Base-by-base conservation (phyloP, 1,140 invertebrate genomes). In the Ephestia elutella region DNA sequence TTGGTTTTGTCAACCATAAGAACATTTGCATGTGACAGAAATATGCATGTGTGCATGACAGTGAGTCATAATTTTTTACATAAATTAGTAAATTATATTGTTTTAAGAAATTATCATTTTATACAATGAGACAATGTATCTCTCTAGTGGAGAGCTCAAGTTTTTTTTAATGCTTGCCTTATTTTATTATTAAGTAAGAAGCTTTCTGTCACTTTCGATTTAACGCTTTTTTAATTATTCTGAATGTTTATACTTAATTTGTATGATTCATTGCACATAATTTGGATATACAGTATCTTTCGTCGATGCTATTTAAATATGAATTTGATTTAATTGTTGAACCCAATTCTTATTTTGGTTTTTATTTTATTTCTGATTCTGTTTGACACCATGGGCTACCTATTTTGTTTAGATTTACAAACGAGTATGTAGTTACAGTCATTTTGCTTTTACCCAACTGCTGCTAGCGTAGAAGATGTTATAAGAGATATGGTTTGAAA, bases 111-210 rank as follows among this genome's bases (percentile, higher is more conserved):
- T 66, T 77, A 53, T 73, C 8, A 7, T 1, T 32, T 32, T 73
- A 66, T 73, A 68, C 73, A 65, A 72, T 73, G 60, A 78, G 56
- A 73, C 63, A 71, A n/a, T 70, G 38, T 81, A 78, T 73, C 86
- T 88, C 82, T 84, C 82, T 82, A 75, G 86, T 88, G 86, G 86
- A 88, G 86, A 87, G 86, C 86, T 88, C 86, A 78, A 84, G 86
- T 80, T 62, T 61, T 60, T 64, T 62, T 65, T 66, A 67, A 25
- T 3, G 48, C 30, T 44, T 62, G 64, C 67, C 73, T 72, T 72
- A 71, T 73, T 80, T 81, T 73, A 63, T 67, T 73, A 61, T 25
- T 53, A 13, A 25, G 67, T 73, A 67, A 68, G 63, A 68, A 75
- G 82, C 83, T 82, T 83, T 82, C 75, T 84, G 75, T 84, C 80